phyloP scores from a whole-genome alignment of 2,113 vertebrate species.

The Progne subis region DNA sequence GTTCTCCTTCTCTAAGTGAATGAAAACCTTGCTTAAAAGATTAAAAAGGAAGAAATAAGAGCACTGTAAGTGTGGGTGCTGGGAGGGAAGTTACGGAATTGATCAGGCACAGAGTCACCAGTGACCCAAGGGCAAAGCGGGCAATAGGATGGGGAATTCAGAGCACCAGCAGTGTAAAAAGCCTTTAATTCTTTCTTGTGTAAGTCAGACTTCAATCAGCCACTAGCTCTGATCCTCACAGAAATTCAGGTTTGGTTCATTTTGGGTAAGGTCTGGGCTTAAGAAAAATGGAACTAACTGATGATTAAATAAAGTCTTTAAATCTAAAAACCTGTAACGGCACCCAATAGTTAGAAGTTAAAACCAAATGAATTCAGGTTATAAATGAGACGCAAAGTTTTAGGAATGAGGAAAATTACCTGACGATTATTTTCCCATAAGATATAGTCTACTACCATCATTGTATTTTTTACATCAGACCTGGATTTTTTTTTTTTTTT shows the following conservation, averaged over 20 bases:
- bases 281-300: neutral
- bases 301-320: neutral
- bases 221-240: neutral
- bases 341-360: neutral
- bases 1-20: neutral
- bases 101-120: neutral
- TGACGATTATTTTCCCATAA: neutral
- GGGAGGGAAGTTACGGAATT: neutral
- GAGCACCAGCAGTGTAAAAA: neutral
- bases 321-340: neutral
- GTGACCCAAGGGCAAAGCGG: neutral
- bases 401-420: slow-evolving; percentile 12
- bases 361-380: neutral
- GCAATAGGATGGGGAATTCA: neutral
- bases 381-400: neutral
- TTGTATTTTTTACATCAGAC: neutral
- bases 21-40: neutral
- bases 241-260: neutral
- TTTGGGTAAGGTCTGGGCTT: neutral
- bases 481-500: neutral
- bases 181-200: neutral
- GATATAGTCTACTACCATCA: neutral
- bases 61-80: neutral
- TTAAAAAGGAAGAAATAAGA: neutral
- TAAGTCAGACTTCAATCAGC: neutral